Evolutionary conservation across 1,140 invertebrate genomes (phyloP).

Genomic region (Pseudomyrmex concolor): DNA sequence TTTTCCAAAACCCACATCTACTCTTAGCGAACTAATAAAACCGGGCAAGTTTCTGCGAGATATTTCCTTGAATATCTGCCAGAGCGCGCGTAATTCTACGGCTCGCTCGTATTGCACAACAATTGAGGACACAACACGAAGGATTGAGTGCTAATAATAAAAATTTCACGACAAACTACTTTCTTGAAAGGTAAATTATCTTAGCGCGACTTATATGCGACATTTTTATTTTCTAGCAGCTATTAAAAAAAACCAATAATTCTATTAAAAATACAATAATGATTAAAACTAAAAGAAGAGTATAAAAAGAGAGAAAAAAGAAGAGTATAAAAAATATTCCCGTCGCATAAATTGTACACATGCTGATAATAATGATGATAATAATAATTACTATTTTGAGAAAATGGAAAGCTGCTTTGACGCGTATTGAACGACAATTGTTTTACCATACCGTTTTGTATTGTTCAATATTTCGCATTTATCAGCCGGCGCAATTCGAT

Average conservation of each 20-base stretch:
- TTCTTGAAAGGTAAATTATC: background rate
- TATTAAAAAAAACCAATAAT: no score
- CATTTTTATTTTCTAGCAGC: no score
- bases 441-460: background rate
- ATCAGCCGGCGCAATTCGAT: background rate
- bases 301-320: no score
- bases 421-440: no score
- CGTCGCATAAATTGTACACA: background rate
- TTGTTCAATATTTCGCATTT: conserved; percentile 6
- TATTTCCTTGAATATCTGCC: conserved; percentile 33
- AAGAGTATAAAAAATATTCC: background rate
- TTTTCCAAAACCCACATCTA: conserved; percentile 25
- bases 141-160: background rate
- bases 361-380: background rate
- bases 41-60: background rate
- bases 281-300: no score
- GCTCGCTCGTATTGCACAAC: background rate
- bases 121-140: background rate
- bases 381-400: background rate
- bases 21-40: conserved; percentile 25
- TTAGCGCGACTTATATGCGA: no score
- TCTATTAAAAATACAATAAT: no score
- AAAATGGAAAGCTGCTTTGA: background rate
- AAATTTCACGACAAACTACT: background rate
- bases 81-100: background rate